Base-by-base conservation (phyloP, 2,797 vertebrate genomes). In the Labeo calbasu region DNA sequence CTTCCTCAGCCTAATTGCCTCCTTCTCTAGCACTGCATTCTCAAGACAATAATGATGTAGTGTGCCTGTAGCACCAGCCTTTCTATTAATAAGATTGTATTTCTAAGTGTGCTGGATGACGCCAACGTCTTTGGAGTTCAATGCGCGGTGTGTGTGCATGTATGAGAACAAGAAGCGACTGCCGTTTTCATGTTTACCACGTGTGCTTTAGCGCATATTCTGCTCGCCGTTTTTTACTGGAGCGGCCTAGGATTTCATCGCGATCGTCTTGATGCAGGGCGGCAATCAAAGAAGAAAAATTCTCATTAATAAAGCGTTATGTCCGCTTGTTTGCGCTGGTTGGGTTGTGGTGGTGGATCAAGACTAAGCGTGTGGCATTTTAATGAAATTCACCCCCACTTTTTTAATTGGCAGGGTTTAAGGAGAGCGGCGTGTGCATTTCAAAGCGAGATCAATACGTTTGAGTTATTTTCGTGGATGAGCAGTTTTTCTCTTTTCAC, bases 1-100 rank as follows among this genome's bases (percentile, higher is more conserved):
- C 93, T 94, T 94, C 94, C 92, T 89, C 81, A 92, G 94, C 94
- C 94, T 96, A 95, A 96, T 96, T 95, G 94, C 94, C 93, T 93
- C 94, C 70, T 93, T 94, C 94, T 93, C 91, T 94, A 92, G 92
- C 93, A 93, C 92, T 91, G 94, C 94, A 91, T 94, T 89, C 93
- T 94, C 91, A 87, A 94, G 94, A 95, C 94, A 95, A 95, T 93
- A 95, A 91, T 94, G 94, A 95, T 94, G 93, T 93, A 94, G 93
- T 91, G 92, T 88, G 89, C 82, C 92, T 85, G 89, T 89, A 86
- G 91, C 89, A 93, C 90, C 91, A 93, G 92, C 70, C 86, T 81
- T 79, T 84, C 88, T 88, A 87, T 95, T 95, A 95, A 95, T 95
- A 95, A 94, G 94, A 92, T 91, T 92, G 89, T 89, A 90, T 93